Evolutionary conservation across 2,888 invertebrate species (phyloP), one percentile per base, ranked within the genome.

Genomic region (Crepidodera aurea): DNA sequence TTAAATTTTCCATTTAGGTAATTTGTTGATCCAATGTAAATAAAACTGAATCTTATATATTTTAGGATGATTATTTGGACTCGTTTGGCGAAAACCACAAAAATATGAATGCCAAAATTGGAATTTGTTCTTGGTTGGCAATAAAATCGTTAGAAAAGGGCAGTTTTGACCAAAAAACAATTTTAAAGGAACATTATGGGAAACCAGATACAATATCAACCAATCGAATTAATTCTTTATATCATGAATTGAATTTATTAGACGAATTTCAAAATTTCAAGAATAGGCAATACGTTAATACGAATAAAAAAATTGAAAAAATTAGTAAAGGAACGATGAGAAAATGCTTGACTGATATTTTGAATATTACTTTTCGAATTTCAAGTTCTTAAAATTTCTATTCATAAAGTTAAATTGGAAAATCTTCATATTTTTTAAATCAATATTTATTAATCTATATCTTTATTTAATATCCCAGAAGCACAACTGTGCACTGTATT

Each of bases 51-150:
- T 32, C 8, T 2, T n/a, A 10, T 32, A 32, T n/a, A 2, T 32
- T 32, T 32, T 37, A 51, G 51, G 13, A 5, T 0, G 51, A 51
- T 37, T 51, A 19, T 22, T 19, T 51, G 39, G 51, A 51, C 34
- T 51, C 51, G 1, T 51, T 39, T 34, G 37, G n/a, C 10, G 6
- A 39, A 25, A 7, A 22, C 4, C 37, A 18, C 1, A 22, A 37
- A 22, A 19, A 51, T 15, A 4, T 51, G 12, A 51, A 54, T 25
- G 15, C 40, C n/a, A 40, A 29, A 32, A 2, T 29, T 8, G 54
- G 54, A 22, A 12, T 29, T 8, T 54, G 54, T 54, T 42, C 54
- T 1, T 54, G 54, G 54, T 32, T 54, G 27, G 44, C 29, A 13
- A 27, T 44, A 54, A 40, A 16, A 25, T 8, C 29, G 4, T 13